Evolutionary conservation across 2,113 vertebrate genomes (phyloP).

Genomic region (Dunckerocampus dactyliophorus): DNA sequence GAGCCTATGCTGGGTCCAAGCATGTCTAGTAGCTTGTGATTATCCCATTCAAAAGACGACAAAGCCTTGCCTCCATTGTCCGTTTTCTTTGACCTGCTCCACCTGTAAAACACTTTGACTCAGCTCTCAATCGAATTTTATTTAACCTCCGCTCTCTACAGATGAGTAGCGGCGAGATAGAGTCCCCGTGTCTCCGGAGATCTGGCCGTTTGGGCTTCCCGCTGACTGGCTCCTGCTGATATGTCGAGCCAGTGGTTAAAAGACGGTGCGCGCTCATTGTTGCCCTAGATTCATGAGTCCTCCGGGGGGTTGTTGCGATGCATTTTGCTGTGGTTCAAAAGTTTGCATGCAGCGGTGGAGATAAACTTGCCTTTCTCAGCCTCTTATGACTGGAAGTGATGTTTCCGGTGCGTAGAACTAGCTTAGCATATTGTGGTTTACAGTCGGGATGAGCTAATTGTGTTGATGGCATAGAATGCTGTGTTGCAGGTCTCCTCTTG

Average conservation of each 20-base stretch:
- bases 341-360: constrained; percentile 14
- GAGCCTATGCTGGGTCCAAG: too few species aligned
- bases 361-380: constrained; percentile 18
- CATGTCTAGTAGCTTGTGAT: not conserved
- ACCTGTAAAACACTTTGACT: not conserved
- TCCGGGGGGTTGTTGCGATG: constrained; percentile 18
- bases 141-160: constrained; percentile 51
- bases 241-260: constrained; percentile 38
- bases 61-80: too few species aligned
- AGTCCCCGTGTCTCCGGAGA: constrained; percentile 37
- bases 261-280: constrained; percentile 25
- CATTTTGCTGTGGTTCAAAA: constrained; percentile 36
- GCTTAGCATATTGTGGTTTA: constrained; percentile 7
- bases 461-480: constrained; percentile 22
- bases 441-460: constrained; percentile 30
- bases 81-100: too few species aligned
- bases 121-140: constrained; percentile 31
- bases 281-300: constrained; percentile 38
- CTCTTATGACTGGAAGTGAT: constrained; percentile 33
- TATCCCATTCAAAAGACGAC: not conserved
- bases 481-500: constrained; percentile 1
- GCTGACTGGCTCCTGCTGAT: constrained; percentile 14
- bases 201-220: constrained; percentile 16
- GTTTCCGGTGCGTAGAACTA: constrained; percentile 11
- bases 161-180: constrained; percentile 37